These are phyloP conservation scores for Cantharis rufa DNA, from an alignment of 2,888 invertebrate species.

Conservation along the genomic window DNA sequence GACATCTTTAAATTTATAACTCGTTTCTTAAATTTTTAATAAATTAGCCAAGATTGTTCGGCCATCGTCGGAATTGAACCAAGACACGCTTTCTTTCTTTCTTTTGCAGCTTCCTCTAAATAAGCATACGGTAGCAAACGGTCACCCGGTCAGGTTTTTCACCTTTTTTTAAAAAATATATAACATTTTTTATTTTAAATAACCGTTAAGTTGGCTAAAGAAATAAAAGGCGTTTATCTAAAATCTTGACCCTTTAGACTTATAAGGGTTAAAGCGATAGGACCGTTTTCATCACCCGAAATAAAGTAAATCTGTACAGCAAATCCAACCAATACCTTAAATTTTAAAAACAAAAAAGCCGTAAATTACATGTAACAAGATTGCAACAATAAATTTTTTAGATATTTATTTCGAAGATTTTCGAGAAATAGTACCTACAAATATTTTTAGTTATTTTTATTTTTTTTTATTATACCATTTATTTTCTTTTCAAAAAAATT, in stretches of 20 bases:
- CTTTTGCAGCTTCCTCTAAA: too few relatives aligned
- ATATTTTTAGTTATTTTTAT: too few relatives aligned
- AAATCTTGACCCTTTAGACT: not conserved
- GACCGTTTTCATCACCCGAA: not conserved
- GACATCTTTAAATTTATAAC: not conserved
- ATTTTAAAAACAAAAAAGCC: not conserved
- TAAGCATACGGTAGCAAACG: too few relatives aligned
- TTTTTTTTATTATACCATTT: too few relatives aligned
- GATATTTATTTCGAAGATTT: not conserved
- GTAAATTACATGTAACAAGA: not conserved
- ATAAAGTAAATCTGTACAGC: not conserved
- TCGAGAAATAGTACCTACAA: too few relatives aligned
- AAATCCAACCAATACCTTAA: not conserved
- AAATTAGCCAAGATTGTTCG: too few relatives aligned
- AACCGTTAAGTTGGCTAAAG: not conserved
- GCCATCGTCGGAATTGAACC: too few relatives aligned
- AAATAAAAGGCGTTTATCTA: not conserved
- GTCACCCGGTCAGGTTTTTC: too few relatives aligned
- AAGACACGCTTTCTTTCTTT: too few relatives aligned
- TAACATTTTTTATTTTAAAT: too few relatives aligned
- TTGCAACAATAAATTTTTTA: not conserved
- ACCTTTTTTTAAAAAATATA: too few relatives aligned
- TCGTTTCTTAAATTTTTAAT: not conserved
- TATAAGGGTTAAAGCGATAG: not conserved
- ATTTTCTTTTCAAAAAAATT: too few relatives aligned